phyloP scores from a whole-genome alignment of 1,140 invertebrate genomes.

The Lucilia sericata region DNA sequence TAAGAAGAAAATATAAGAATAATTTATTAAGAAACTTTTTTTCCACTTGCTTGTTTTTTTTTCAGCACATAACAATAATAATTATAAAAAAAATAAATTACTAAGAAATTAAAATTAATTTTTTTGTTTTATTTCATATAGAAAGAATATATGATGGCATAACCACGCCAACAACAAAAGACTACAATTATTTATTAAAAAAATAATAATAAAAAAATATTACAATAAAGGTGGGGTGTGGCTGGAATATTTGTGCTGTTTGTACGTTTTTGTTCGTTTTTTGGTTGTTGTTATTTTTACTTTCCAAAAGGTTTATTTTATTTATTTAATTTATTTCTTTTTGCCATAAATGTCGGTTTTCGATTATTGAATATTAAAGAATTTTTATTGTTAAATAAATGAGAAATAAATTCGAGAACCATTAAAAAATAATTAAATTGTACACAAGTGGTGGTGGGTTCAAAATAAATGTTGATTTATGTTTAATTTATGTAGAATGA shows the following conservation, averaged over 20 bases:
- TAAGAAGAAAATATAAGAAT: neutral
- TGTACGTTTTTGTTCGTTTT: neutral
- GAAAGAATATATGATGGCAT: neutral
- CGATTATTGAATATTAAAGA: slow-evolving; percentile 13
- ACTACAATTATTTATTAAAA: neutral
- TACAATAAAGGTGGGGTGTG: slow-evolving; percentile 15
- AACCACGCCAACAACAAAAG: neutral
- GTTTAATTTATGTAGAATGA: too few species aligned
- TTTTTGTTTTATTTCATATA: neutral
- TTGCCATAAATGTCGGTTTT: neutral
- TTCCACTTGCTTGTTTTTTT: neutral
- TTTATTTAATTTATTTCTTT: too few species aligned
- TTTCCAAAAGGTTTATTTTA: neutral
- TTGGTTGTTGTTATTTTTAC: neutral
- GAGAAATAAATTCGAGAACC: neutral
- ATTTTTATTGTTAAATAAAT: neutral
- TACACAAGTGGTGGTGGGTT: too few species aligned
- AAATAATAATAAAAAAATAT: neutral
- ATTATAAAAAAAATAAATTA: neutral
- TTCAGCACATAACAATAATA: neutral
- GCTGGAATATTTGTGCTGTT: neutral
- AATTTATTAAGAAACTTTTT: neutral
- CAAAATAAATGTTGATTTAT: too few species aligned
- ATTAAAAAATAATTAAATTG: neutral
- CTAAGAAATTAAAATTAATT: neutral